Base-by-base conservation (phyloP, 2,797 vertebrate genomes). In the Gymnodraco acuticeps region DNA sequence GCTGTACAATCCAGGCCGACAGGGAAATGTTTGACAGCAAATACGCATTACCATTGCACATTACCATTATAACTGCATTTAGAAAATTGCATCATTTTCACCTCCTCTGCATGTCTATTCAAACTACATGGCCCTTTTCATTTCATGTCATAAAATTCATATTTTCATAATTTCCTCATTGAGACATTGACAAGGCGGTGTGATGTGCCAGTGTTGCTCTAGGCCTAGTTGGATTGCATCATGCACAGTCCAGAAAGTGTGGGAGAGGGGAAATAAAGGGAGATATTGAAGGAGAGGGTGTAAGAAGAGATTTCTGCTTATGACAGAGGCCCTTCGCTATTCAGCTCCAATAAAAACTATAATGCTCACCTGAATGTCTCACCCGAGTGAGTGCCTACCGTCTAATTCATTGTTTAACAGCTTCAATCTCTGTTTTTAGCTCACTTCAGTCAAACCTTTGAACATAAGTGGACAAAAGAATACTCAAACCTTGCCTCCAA, bases 51-150 rank as follows among this genome's bases (percentile, higher is more conserved):
- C 89, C 91, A 90, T 90, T 85, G 91, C 88, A 89, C 93, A 94
- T 94, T 94, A 93, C 90, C 93, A 93, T 94, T 92, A 95, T 92
- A 94, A 95, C 93, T 93, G 93, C 93, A 93, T 94, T 94, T 93
- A 90, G 92, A 93, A 93, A 95, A 95, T 95, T 95, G 94, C 95
- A 95, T 95, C 94, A 95, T 93, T 93, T 93, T 93, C 93, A 93
- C 94, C 94, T 94, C 94, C 93, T 94, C 95, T 94, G 93, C 92
- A 92, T 75, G 88, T 94, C 94, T 93, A 93, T 94, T 94, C 90
- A 92, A 90, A 89, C 93, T 89, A 85, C 89, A 88, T 90, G 93
- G 92, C 90, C 92, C 84, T 88, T 94, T 95, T 94, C 93, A 94
- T 91, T 93, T 90, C 88, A 85, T 91, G 92, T 94, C 92, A 95